Percentiles rank a stretch among this genome's conserved stretches.
Conservation (phyloP, 1,140 invertebrate species). For the Panagrolaimus sp. region DNA sequence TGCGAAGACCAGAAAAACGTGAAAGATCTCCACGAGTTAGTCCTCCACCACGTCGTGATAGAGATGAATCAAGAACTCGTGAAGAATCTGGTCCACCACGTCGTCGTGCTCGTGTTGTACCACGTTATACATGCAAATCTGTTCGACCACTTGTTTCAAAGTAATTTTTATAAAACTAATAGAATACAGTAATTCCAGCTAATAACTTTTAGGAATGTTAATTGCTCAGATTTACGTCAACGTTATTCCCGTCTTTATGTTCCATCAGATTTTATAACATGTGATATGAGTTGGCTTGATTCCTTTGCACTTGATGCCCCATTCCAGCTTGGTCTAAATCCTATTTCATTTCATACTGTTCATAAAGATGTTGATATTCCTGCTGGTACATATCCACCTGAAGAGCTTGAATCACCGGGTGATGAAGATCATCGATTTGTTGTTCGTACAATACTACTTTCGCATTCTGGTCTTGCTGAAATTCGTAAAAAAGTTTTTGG, state of each 20-base stretch:
- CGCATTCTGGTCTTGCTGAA: conserved; percentile 75
- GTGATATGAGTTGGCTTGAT: conserved; percentile 77
- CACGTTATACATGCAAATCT: conserved; percentile 79
- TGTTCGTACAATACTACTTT: conserved; percentile 87
- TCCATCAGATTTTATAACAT: conserved; percentile 85
- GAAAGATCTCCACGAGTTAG: conserved; percentile 54
- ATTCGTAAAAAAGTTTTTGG: conserved; percentile 78
- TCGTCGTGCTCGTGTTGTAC: conserved; percentile 66
- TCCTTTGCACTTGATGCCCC: conserved; percentile 78
- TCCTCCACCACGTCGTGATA: conserved; percentile 23
- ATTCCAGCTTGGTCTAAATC: conserved; percentile 71
- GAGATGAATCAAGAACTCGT: conserved; percentile 22
- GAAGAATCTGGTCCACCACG: conserved; percentile 60
- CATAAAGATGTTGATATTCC: conserved; percentile 69
- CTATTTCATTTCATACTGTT: conserved; percentile 81
- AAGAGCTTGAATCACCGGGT: conserved; percentile 66
- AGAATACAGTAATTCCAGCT: background rate
- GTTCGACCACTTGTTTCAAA: conserved; percentile 76
- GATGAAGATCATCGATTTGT: conserved; percentile 87
- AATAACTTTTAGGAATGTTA: conserved; percentile 21
- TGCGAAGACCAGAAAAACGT: conserved; percentile 43
- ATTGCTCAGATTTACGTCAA: conserved; percentile 71
- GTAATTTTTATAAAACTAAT: conserved; percentile 63
- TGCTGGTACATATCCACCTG: background rate
- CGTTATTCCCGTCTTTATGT: conserved; percentile 84